These are phyloP conservation scores for Brachymystax lenok DNA, from an alignment of 2,797 vertebrate genomes.

Conservation along the genomic window DNA sequence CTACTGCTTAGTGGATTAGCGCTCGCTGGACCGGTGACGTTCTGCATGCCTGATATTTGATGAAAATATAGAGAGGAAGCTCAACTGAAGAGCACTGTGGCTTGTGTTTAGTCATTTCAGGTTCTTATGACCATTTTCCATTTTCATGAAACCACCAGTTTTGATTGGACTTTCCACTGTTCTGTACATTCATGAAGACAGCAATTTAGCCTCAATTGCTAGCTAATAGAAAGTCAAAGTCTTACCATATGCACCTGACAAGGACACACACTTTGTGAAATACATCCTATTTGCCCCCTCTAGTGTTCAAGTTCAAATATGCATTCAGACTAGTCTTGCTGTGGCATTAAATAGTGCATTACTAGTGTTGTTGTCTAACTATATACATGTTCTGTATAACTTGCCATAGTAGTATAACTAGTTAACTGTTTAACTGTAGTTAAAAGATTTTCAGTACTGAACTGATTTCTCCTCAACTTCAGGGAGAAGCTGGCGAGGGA, in stretches of 20 bases:
- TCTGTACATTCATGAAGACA: not conserved
- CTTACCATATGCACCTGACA: not conserved
- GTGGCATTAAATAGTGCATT: not conserved
- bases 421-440: not conserved
- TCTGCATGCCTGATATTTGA: no score
- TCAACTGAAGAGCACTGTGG: not conserved
- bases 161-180: not conserved
- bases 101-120: not conserved
- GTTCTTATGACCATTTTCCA: not conserved
- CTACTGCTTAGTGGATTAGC: not conserved
- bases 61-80: not conserved
- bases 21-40: not conserved
- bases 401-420: not conserved
- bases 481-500: slow-evolving; percentile 87
- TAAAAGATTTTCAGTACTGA: not conserved
- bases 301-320: slow-evolving; percentile 38
- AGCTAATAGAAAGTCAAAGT: not conserved
- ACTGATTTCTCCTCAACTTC: slow-evolving; percentile 34
- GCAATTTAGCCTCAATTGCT: not conserved
- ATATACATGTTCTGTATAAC: no score
- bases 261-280: slow-evolving; percentile 9
- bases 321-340: not conserved
- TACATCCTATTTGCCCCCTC: slow-evolving; percentile 44
- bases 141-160: not conserved
- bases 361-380: not conserved